These are phyloP conservation scores for Cichladusa arquata DNA, from an alignment of 2,113 vertebrate genomes.

Conservation along the genomic window DNA sequence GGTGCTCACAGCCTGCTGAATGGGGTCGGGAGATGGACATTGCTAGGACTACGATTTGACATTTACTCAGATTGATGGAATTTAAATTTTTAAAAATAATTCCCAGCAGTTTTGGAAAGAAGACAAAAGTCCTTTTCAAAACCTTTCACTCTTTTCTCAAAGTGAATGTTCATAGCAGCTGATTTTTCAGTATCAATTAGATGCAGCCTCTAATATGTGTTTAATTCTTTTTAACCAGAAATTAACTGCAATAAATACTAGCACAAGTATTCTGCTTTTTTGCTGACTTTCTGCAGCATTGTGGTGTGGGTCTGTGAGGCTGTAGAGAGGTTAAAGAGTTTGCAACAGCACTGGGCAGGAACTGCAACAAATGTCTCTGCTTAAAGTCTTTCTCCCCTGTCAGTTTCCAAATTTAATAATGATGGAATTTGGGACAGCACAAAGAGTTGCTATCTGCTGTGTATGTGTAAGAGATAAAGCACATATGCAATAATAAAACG, in stretches of 20 bases:
- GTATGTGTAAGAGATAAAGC: conserved; percentile 1
- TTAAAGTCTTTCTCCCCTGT: neutral
- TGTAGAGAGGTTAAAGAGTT: neutral
- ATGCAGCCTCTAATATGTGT: neutral
- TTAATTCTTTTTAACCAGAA: neutral
- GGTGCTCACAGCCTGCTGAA: neutral
- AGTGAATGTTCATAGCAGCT: neutral
- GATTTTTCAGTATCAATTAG: neutral
- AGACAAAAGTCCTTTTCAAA: neutral
- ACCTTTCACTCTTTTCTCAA: neutral
- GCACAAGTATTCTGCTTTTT: neutral
- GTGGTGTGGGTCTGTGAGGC: neutral
- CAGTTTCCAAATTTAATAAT: neutral
- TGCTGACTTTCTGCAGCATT: neutral
- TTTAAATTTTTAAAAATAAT: neutral
- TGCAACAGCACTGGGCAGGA: neutral
- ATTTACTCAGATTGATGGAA: neutral
- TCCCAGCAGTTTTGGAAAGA: neutral
- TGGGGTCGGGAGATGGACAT: neutral
- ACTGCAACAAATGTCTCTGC: neutral
- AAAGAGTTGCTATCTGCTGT: neutral
- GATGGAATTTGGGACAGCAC: neutral
- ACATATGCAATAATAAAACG: neutral
- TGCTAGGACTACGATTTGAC: neutral
- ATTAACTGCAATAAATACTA: neutral